Evolutionary conservation across 1,140 invertebrate species (phyloP).

Genomic region (Habropoda laboriosa): DNA sequence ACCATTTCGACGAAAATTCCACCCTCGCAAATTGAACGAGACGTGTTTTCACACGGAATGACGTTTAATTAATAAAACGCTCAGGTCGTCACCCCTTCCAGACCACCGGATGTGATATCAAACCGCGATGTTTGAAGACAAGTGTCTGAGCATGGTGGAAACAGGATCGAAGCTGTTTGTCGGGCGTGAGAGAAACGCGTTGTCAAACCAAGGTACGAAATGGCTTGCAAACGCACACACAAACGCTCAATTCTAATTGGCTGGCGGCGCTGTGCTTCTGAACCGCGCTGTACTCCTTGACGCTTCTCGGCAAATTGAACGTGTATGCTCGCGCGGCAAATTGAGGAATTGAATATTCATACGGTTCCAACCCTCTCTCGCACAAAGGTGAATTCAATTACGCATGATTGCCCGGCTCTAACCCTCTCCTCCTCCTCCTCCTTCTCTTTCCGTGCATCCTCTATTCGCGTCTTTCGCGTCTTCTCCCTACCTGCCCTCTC

Average conservation of each 20-base stretch:
- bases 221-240: constrained; percentile 49
- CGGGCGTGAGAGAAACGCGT: constrained; percentile 50
- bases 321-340: constrained; percentile 73
- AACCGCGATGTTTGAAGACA: constrained; percentile 62
- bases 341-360: constrained; percentile 79
- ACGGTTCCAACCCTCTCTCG: constrained; percentile 62
- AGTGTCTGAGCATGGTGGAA: constrained; percentile 52
- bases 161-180: constrained; percentile 64
- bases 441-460: constrained; percentile 12
- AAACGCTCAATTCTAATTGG: constrained; percentile 63
- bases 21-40: no score
- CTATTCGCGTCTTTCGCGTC: constrained; percentile 23
- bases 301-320: constrained; percentile 72
- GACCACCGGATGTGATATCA: constrained; percentile 2
- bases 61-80: constrained; percentile 49
- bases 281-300: constrained; percentile 62
- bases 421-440: neutral
- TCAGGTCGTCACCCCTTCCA: no score
- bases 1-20: no score
- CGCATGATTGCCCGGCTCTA: constrained; percentile 73
- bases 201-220: constrained; percentile 59
- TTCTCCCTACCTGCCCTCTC: neutral
- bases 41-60: constrained; percentile 28
- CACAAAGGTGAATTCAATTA: constrained; percentile 79
- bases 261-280: constrained; percentile 54